Percentiles rank a stretch among this genome's conserved stretches.
Conservation (phyloP, 1,140 invertebrate genomes). For the Caenorhabditis latens region DNA sequence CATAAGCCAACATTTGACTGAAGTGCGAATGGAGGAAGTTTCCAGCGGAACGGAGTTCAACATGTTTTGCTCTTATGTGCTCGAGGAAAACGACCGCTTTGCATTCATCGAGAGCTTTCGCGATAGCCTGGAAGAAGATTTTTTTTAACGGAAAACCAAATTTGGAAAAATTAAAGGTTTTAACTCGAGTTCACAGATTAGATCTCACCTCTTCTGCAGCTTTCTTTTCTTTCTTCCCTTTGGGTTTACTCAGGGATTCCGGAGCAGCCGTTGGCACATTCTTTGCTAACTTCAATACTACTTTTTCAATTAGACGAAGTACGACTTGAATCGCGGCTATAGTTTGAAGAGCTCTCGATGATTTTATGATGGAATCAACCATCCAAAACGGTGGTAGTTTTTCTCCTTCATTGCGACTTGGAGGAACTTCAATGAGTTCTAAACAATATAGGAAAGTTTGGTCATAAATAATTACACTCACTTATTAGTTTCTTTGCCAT, state of each 20-base stretch:
- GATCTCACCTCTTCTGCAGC: conserved; percentile 7
- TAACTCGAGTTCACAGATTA: not conserved
- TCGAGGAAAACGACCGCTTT: conserved; percentile 35
- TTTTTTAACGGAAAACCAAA: no score
- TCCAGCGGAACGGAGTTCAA: conserved; percentile 8
- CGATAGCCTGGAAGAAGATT: not conserved
- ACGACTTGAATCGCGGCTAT: conserved; percentile 13
- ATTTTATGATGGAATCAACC: conserved; percentile 27
- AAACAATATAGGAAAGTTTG: not conserved
- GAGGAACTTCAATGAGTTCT: conserved; percentile 17
- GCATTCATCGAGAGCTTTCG: conserved; percentile 36
- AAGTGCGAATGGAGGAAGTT: conserved; percentile 20
- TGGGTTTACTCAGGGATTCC: not conserved
- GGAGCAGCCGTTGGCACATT: conserved; percentile 19
- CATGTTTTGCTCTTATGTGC: conserved; percentile 7
- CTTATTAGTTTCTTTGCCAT: conserved; percentile 31
- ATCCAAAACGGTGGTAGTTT: conserved; percentile 15
- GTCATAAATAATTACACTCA: not conserved
- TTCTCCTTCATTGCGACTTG: conserved; percentile 9
- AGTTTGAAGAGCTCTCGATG: conserved; percentile 38
- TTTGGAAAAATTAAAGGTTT: not conserved
- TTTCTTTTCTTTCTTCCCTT: conserved; percentile 45
- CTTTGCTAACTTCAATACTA: conserved; percentile 7
- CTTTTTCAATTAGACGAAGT: conserved; percentile 19
- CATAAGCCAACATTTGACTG: conserved; percentile 14